Conservation (phyloP, 2,113 vertebrate species). For the Pogonocichla stellata region DNA sequence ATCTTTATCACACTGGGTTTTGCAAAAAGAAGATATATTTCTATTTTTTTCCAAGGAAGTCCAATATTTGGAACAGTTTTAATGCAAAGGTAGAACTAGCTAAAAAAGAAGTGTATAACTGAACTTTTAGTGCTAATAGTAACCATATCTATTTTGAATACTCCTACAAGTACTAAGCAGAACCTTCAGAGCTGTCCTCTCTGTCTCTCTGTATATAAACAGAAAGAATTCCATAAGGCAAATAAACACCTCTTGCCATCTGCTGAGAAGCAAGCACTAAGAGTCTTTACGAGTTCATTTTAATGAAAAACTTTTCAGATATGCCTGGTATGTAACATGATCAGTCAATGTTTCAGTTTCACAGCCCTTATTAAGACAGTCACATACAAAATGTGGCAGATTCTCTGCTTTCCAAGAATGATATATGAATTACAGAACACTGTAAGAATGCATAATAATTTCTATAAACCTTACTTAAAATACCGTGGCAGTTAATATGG, state of each 20-base stretch:
- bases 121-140: neutral
- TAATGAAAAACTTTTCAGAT: slow-evolving; percentile 54
- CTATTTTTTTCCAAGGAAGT: neutral
- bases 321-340: neutral
- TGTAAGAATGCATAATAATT: slow-evolving; percentile 30
- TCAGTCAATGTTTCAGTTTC: neutral
- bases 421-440: neutral
- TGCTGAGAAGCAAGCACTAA: slow-evolving; percentile 17
- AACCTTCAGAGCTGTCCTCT: neutral
- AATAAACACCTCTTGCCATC: slow-evolving; percentile 64
- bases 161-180: neutral
- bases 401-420: neutral
- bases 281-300: slow-evolving; percentile 30
- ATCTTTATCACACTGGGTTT: neutral
- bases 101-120: neutral
- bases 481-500: neutral
- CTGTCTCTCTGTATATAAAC: neutral
- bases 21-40: neutral
- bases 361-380: neutral
- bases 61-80: neutral
- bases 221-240: slow-evolving; percentile 33
- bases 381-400: neutral
- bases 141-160: neutral
- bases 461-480: neutral
- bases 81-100: neutral